Evolutionary conservation across 53 echinoderm and acorn worm genomes (phyloP).

Genomic region (Temnopleurus reevesii): DNA sequence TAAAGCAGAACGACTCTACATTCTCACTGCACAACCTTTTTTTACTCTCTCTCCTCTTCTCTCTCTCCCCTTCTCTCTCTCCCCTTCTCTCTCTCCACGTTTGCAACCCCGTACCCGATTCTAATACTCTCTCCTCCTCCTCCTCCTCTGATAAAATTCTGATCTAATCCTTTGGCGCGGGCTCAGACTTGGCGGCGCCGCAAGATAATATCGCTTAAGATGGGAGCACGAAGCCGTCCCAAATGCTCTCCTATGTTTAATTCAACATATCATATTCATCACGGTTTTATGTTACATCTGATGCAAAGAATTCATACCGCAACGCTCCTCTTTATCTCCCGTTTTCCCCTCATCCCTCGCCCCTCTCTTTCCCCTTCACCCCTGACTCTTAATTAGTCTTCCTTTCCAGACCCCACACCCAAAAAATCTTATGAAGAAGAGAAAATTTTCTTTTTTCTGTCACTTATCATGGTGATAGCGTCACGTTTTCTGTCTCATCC

Average conservation of each 20-base stretch:
- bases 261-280: slow-evolving; percentile 61
- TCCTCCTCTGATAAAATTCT: slow-evolving; percentile 38
- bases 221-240: slow-evolving; percentile 26
- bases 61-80: background rate
- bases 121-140: slow-evolving; percentile 40
- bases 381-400: background rate
- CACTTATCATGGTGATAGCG: background rate
- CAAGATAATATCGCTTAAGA: slow-evolving; percentile 61
- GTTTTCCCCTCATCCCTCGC: background rate
- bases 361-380: background rate
- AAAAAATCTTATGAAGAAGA: background rate
- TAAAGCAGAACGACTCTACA: slow-evolving; percentile 42
- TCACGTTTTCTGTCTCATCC: too few relatives aligned
- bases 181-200: slow-evolving; percentile 49
- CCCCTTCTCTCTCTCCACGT: background rate
- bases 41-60: background rate
- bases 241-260: slow-evolving; percentile 56
- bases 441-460: background rate
- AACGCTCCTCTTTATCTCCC: background rate
- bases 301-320: slow-evolving; percentile 12
- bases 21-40: background rate
- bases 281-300: slow-evolving; percentile 49
- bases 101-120: background rate
- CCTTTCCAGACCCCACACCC: background rate
- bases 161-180: slow-evolving; percentile 43